Evolutionary conservation across 2,888 invertebrate species (phyloP).

Genomic region (Crematogaster levior): DNA sequence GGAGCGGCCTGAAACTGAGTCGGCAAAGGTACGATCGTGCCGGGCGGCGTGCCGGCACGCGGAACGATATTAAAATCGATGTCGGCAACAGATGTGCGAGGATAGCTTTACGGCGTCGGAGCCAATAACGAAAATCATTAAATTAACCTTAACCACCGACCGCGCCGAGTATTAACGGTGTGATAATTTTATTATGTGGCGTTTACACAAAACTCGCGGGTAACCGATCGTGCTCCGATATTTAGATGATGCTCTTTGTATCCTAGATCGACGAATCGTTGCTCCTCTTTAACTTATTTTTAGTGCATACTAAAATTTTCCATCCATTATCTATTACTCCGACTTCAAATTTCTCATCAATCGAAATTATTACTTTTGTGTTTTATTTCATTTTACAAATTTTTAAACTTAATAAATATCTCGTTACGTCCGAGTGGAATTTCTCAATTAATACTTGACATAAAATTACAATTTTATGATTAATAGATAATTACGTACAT

Average conservation of each 20-base stretch:
- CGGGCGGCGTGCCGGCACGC: conserved; percentile 58
- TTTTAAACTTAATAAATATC: background rate
- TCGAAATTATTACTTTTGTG: background rate
- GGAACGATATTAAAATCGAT: conserved; percentile 83
- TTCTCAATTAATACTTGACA: background rate
- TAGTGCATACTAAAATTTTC: too few species aligned
- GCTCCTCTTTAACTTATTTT: background rate
- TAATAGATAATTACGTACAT: background rate
- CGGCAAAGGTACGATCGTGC: conserved; percentile 29
- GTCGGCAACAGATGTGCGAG: conserved; percentile 83
- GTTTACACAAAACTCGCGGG: conserved; percentile 75
- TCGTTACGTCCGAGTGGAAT: background rate
- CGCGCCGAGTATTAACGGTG: conserved; percentile 79
- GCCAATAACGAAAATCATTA: conserved; percentile 85
- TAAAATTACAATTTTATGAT: background rate
- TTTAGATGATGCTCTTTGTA: background rate
- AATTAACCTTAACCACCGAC: conserved; percentile 81
- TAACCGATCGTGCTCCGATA: background rate
- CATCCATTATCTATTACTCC: background rate
- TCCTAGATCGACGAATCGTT: background rate
- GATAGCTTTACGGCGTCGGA: conserved; percentile 82
- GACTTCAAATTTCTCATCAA: background rate
- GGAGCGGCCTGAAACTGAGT: conserved; percentile 44
- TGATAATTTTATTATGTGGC: conserved; percentile 83
- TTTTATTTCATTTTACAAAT: background rate